Percentiles rank a stretch among this genome's conserved stretches.
These are phyloP conservation scores for Mythimna impura DNA, from an alignment of 2,888 invertebrate genomes.

Conservation along the genomic window DNA sequence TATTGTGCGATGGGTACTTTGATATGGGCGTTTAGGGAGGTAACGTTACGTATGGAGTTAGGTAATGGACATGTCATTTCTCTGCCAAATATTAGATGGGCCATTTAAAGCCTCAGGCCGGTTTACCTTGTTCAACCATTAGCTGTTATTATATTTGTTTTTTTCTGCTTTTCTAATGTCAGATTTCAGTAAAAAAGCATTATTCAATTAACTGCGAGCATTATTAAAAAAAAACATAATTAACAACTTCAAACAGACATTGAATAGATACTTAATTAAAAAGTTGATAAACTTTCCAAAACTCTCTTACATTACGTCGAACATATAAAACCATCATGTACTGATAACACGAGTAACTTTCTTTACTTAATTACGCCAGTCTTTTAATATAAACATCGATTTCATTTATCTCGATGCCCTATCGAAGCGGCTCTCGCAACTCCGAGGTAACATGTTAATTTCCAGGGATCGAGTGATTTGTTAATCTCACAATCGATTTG, in stretches of 20 bases:
- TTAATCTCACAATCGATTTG: constrained; percentile 72
- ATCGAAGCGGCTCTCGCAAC: constrained; percentile 56
- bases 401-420: constrained; percentile 64
- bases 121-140: not conserved
- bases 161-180: not conserved
- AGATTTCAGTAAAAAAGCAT: not conserved
- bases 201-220: not conserved
- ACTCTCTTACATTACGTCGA: not conserved
- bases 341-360: constrained; percentile 31
- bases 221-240: not conserved
- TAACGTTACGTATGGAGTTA: constrained; percentile 36
- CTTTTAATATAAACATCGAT: constrained; percentile 60
- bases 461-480: constrained; percentile 69
- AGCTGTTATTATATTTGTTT: not conserved
- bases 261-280: not conserved
- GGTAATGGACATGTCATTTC: constrained; percentile 49
- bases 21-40: constrained; percentile 61
- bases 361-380: constrained; percentile 44
- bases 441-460: constrained; percentile 71
- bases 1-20: constrained; percentile 67
- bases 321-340: constrained; percentile 16
- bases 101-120: constrained; percentile 11
- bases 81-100: constrained; percentile 45
- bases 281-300: constrained; percentile 27
- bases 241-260: not conserved